Evolutionary conservation across 2,888 invertebrate species (phyloP).

Genomic region (Drosophila picticornis): DNA sequence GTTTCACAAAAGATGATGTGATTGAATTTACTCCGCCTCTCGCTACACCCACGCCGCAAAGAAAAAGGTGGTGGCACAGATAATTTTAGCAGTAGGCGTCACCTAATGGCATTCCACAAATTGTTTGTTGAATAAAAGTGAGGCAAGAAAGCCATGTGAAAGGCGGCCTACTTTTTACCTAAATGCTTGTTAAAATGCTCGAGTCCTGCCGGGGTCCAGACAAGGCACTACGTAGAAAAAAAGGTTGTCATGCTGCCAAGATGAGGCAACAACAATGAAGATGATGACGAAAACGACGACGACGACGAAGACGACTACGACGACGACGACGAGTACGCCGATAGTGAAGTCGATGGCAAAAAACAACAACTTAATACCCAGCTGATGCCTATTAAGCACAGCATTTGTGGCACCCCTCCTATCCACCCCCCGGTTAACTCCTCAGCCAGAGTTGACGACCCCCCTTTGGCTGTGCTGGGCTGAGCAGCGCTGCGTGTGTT

Average conservation of each 20-base stretch:
- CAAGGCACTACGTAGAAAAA: slow-evolving; percentile 43
- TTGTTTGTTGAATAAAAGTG: slow-evolving; percentile 70
- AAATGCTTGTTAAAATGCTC: slow-evolving; percentile 69
- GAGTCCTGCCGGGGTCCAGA: slow-evolving; percentile 35
- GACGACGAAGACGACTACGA: slow-evolving; percentile 31
- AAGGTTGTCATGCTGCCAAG: slow-evolving; percentile 77
- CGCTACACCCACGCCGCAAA: background rate
- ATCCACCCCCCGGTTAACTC: background rate
- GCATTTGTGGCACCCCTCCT: slow-evolving; percentile 76
- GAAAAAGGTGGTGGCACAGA: slow-evolving; percentile 53
- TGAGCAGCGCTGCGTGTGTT: slow-evolving; percentile 53
- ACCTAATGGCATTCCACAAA: slow-evolving; percentile 81
- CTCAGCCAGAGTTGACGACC: background rate
- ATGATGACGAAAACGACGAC: slow-evolving; percentile 31
- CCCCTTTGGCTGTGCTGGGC: background rate
- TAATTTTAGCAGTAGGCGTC: slow-evolving; percentile 77
- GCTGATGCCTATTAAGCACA: slow-evolving; percentile 82
- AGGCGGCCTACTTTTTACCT: slow-evolving; percentile 41
- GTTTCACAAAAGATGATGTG: slow-evolving; percentile 73
- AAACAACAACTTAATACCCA: slow-evolving; percentile 80
- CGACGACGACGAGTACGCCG: slow-evolving; percentile 34
- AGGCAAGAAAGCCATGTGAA: slow-evolving; percentile 37
- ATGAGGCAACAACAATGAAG: slow-evolving; percentile 38
- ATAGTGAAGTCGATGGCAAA: slow-evolving; percentile 36
- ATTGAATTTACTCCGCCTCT: slow-evolving; percentile 66